A percentile compares a stretch with the other conserved stretches of the same genome.
These are phyloP conservation scores for Rhombomys opimus DNA, from an alignment of 2,113 vertebrate genomes.

Conservation along the genomic window DNA sequence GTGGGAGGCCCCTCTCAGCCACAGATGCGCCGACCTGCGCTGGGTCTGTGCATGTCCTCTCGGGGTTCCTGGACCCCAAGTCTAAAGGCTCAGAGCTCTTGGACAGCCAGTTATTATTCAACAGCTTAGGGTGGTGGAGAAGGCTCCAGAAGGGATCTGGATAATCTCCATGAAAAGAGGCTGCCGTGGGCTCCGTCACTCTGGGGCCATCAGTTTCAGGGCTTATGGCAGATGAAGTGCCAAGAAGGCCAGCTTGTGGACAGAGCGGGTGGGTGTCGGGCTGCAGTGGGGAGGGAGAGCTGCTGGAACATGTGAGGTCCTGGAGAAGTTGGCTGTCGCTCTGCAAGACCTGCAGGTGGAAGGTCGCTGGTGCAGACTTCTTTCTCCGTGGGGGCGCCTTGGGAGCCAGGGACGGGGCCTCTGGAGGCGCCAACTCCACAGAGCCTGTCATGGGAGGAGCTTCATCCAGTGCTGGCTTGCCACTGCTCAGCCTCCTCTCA, in stretches of 20 bases:
- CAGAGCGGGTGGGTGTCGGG: fast-evolving
- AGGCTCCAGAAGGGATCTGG: conserved; percentile 69
- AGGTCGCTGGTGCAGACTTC: conserved; percentile 87
- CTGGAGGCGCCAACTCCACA: not conserved
- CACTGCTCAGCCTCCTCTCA: conserved; percentile 58
- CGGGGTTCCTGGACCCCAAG: not conserved
- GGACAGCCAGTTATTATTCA: conserved; percentile 48
- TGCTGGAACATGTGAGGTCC: conserved; percentile 45
- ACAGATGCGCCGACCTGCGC: not conserved
- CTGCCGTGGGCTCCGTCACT: not conserved
- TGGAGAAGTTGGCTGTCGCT: conserved; percentile 69
- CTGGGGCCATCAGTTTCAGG: not conserved
- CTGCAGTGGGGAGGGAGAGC: not conserved
- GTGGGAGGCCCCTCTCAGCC: not conserved
- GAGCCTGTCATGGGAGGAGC: not conserved
- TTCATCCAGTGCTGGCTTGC: not conserved
- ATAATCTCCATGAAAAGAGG: not conserved
- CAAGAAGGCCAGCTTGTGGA: fast-evolving
- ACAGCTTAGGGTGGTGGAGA: conserved; percentile 51
- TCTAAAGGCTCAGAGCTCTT: conserved; percentile 66
- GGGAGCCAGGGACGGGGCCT: conserved; percentile 66
- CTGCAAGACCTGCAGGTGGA: conserved; percentile 87
- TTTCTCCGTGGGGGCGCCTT: conserved; percentile 89
- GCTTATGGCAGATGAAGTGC: not conserved
- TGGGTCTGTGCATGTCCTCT: not conserved